phyloP scores from a whole-genome alignment of 2,113 vertebrate species.

The Cavia porcellus region DNA sequence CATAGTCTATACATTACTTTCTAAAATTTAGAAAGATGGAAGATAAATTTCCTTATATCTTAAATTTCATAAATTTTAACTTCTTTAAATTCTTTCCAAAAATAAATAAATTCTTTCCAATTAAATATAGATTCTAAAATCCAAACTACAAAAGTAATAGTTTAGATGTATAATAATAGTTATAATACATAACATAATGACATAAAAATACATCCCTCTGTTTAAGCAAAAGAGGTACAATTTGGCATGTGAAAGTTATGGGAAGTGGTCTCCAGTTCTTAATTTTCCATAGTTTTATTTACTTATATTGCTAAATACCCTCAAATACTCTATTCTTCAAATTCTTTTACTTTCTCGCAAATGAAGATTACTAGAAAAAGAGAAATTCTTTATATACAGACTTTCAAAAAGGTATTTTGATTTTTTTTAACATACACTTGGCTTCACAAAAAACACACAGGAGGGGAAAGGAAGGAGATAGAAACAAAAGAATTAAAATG shows the following conservation, averaged over 20 bases:
- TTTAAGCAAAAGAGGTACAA: background rate
- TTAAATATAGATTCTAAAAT: background rate
- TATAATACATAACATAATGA: background rate
- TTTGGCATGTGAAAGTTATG: background rate
- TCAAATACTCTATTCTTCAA: background rate
- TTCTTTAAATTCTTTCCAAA: background rate
- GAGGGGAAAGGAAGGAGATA: too few species aligned
- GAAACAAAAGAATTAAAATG: too few species aligned
- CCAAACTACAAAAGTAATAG: slow-evolving; percentile 39
- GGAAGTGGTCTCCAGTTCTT: background rate
- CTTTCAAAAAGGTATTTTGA: background rate
- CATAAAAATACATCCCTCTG: background rate
- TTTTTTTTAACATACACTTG: background rate
- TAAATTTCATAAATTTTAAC: background rate
- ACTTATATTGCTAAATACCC: background rate
- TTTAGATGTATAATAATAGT: background rate
- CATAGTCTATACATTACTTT: too few species aligned
- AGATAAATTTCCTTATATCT: background rate
- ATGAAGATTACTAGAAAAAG: background rate
- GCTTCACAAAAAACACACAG: background rate
- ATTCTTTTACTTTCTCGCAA: background rate
- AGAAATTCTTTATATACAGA: background rate
- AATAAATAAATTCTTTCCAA: background rate
- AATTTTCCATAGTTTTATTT: background rate
- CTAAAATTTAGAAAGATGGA: too few species aligned